Percentiles rank a stretch among this genome's conserved stretches.
Evolutionary conservation across 2,113 vertebrate genomes (phyloP).

Genomic region (Vimba vimba): DNA sequence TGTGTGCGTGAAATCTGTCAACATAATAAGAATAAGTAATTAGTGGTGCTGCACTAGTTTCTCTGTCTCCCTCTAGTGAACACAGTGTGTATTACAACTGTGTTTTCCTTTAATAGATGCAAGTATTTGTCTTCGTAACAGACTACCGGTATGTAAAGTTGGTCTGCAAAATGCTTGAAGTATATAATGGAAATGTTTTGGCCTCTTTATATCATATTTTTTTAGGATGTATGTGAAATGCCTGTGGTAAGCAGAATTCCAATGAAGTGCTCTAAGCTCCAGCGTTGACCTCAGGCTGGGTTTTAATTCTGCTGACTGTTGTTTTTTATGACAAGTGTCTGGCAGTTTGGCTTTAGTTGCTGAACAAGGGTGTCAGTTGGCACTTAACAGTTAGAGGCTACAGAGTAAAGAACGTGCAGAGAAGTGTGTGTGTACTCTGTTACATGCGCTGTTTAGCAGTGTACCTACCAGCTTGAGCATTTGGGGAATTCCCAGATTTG

Average conservation of each 20-base stretch:
- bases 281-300: conserved; percentile 26
- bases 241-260: conserved; percentile 25
- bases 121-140: neutral
- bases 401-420: neutral
- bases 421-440: neutral
- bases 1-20: neutral
- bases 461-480: neutral
- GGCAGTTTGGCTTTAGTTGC: conserved; percentile 21
- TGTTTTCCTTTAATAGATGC: neutral
- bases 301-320: conserved; percentile 41
- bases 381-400: conserved; percentile 7
- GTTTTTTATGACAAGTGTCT: conserved; percentile 23
- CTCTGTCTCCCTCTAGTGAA: conserved; percentile 40
- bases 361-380: conserved; percentile 21
- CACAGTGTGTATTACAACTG: neutral
- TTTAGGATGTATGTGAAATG: neutral
- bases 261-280: conserved; percentile 9
- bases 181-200: neutral
- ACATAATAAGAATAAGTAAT: neutral
- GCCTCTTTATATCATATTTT: neutral
- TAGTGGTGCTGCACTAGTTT: neutral
- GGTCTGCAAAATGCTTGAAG: neutral
- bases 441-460: neutral
- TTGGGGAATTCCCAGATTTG: neutral
- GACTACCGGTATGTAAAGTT: neutral